phyloP scores from a whole-genome alignment of 2,797 vertebrate species.

The Sebastiscus albofasciatus region DNA sequence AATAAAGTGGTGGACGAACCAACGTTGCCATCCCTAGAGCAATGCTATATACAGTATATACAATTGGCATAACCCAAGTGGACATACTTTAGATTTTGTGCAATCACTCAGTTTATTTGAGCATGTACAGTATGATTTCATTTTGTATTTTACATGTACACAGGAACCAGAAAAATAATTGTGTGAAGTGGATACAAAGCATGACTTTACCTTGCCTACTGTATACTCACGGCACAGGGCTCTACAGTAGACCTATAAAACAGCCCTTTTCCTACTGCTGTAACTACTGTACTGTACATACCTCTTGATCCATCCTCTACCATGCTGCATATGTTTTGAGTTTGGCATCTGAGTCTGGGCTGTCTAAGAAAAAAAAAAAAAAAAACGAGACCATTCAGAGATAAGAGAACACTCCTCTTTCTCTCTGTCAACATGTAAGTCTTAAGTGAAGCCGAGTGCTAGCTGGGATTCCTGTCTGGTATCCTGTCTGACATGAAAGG shows the following conservation, averaged over 20 bases:
- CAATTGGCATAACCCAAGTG: neutral
- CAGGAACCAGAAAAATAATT: neutral
- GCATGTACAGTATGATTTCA: neutral
- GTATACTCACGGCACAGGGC: neutral
- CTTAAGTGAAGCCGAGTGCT: conserved; percentile 79
- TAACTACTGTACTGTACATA: conserved; percentile 29
- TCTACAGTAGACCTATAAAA: neutral
- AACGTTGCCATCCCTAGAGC: neutral
- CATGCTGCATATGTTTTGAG: conserved; percentile 65
- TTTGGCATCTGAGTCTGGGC: conserved; percentile 67
- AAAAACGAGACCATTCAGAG: conserved; percentile 61
- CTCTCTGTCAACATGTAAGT: conserved; percentile 81
- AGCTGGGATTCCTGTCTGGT: conserved; percentile 83
- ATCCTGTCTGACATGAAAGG: conserved; percentile 85
- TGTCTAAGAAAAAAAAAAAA: conserved; percentile 50
- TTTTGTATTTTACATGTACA: neutral
- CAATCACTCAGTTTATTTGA: neutral
- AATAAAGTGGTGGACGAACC: neutral
- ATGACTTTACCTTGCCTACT: neutral
- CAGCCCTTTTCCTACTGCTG: conserved; percentile 7
- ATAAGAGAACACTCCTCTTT: conserved; percentile 72
- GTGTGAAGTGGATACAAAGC: neutral
- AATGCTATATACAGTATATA: neutral
- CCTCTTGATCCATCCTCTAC: conserved; percentile 43
- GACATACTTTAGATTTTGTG: neutral